These are phyloP conservation scores for Zaprionus taronus DNA, from an alignment of 1,140 invertebrate species.

Conservation along the genomic window DNA sequence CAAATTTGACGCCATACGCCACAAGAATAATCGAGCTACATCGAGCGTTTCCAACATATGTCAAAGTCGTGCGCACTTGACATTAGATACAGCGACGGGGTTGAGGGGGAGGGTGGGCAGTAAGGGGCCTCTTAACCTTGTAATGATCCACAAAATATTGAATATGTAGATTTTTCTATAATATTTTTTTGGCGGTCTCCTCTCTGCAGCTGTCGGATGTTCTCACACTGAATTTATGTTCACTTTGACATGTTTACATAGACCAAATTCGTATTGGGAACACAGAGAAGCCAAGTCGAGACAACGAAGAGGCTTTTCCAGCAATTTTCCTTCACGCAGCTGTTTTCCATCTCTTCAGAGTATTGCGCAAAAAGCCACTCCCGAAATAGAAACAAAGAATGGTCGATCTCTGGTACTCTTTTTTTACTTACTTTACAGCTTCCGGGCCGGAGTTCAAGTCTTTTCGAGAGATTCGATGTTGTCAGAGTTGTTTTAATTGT, in stretches of 20 bases:
- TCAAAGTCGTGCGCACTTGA: constrained; percentile 68
- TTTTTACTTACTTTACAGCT: constrained; percentile 48
- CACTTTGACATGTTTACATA: constrained; percentile 74
- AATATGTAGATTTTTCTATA: constrained; percentile 26
- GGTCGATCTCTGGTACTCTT: neutral
- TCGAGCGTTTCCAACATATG: constrained; percentile 58
- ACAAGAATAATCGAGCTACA: constrained; percentile 1
- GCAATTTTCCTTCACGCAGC: constrained; percentile 35
- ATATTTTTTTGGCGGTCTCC: constrained; percentile 26
- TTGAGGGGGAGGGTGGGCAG: constrained; percentile 14
- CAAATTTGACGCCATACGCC: constrained; percentile 9
- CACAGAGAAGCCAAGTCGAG: neutral
- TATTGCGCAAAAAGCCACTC: constrained; percentile 40
- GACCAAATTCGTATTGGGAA: constrained; percentile 33
- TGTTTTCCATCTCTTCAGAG: constrained; percentile 56
- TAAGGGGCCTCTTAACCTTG: constrained; percentile 53
- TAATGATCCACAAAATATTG: constrained; percentile 29
- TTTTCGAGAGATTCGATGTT: neutral
- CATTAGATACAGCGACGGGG: constrained; percentile 44
- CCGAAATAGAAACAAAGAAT: constrained; percentile 1
- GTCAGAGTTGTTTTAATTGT: neutral
- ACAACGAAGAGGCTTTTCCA: constrained; percentile 6
- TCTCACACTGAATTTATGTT: constrained; percentile 62
- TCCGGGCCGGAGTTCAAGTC: constrained; percentile 40
- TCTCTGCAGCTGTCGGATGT: constrained; percentile 69